Base-by-base conservation (phyloP, 2,797 vertebrate species). In the Poeciliopsis gracilis region DNA sequence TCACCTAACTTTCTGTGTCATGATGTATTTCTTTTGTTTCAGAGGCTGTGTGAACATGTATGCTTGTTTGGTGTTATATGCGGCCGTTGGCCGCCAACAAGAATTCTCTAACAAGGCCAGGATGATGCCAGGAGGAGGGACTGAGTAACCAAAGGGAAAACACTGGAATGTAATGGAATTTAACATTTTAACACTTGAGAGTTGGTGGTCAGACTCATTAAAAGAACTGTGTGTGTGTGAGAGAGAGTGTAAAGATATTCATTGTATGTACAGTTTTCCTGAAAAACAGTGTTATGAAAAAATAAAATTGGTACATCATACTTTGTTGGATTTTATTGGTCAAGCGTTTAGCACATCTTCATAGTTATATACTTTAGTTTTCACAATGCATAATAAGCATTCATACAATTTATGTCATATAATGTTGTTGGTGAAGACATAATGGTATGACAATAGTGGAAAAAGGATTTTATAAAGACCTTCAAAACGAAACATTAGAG, bases 161-260 rank as follows among this genome's bases (percentile, higher is more conserved):
- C 77, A 84, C 88, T 91, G 87, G 90, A 93, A 93, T 89, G 90
- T 91, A 92, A 91, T 66, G 83, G 86, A 85, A 73, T 81, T 79
- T 53, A 74, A 85, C 78, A 82, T 75, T 82, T 85, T 25, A 87
- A 75, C 43, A 51, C 38, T 78, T 59, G 73, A 76, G 79, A 75
- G 79, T 86, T 28, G 59, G 76, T 75, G 67, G 70, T 79, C 79
- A 84, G 33, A 30, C 84, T 82, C 72, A 53, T 84, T 36, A 55
- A 82, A 82, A 83, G 53, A 84, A 76, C 79, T 83, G 82, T 83
- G 36, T 43, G 36, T 57, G 49, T 28, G 7, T 86, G 85, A 80
- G 70, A 84, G n/a, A 49, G 46, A 87, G 76, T 84, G 84, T 82
- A 83, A 72, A 86, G n/a, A 85, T 78, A 79, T 90, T 81, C 79